These are phyloP conservation scores for Delichon dasypus DNA, from an alignment of 2,797 vertebrate species.

Conservation along the genomic window DNA sequence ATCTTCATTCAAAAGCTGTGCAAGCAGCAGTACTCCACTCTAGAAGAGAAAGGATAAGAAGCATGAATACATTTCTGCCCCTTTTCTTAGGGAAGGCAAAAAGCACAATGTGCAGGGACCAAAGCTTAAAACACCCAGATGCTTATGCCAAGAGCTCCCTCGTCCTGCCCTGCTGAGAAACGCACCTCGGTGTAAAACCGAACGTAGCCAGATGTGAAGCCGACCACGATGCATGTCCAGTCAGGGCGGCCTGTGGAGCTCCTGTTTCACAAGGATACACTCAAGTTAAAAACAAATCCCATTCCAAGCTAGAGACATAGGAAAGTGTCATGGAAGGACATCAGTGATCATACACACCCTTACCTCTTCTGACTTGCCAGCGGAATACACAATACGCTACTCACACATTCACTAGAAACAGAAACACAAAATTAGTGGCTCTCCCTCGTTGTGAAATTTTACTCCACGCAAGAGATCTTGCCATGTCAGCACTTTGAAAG, in stretches of 20 bases:
- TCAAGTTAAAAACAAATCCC: not conserved
- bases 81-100: not conserved
- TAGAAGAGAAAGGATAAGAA: conserved; percentile 62
- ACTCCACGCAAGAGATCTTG: not conserved
- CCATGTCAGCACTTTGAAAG: not conserved
- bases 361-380: conserved; percentile 97
- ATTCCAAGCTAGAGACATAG: not conserved
- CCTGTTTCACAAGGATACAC: conserved; percentile 71
- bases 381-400: conserved; percentile 90
- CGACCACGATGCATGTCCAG: conserved; percentile 97
- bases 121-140: not conserved
- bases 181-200: conserved; percentile 97
- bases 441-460: not conserved
- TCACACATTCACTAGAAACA: conserved; percentile 87
- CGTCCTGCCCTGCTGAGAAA: not conserved
- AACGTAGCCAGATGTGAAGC: conserved; percentile 93
- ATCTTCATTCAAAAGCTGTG: conserved; percentile 95
- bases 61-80: not conserved
- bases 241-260: conserved; percentile 96
- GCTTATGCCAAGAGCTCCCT: not conserved
- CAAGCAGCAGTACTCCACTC: conserved; percentile 92
- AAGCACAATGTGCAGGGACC: not conserved
- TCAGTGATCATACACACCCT: not conserved
- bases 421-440: conserved; percentile 8
- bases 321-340: not conserved